Conservation (phyloP, 1,140 invertebrate species). For the Cydia fagiglandana region DNA sequence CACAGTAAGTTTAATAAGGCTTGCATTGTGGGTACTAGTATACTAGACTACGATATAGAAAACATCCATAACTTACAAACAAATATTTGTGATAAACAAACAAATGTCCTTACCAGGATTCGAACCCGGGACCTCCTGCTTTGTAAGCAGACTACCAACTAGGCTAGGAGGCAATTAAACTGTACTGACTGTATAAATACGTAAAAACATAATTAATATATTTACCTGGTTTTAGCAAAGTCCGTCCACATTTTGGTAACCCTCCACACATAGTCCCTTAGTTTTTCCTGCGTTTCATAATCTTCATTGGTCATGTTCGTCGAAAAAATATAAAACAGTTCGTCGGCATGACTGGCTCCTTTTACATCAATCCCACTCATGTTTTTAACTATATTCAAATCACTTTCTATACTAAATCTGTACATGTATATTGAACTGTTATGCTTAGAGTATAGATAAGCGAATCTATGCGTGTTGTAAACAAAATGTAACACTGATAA, state of each 20-base stretch:
- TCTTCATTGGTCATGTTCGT: conserved; percentile 65
- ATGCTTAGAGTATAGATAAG: conserved; percentile 53
- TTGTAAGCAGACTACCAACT: no score
- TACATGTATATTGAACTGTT: conserved; percentile 74
- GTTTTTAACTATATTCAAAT: conserved; percentile 65
- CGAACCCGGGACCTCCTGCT: no score
- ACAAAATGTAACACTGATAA: conserved; percentile 68
- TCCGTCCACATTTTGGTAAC: conserved; percentile 84
- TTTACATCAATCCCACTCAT: conserved; percentile 51
- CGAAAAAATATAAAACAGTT: conserved; percentile 83
- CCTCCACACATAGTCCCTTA: conserved; percentile 53
- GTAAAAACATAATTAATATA: neutral
- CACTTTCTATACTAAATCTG: conserved; percentile 70
- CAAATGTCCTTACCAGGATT: no score
- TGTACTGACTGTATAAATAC: no score
- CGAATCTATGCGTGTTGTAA: conserved; percentile 65
- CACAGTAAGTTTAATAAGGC: no score
- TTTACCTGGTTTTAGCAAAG: conserved; percentile 84
- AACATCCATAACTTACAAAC: no score
- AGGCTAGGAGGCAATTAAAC: no score
- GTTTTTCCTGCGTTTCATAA: conserved; percentile 56
- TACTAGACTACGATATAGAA: no score
- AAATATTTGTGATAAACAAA: no score
- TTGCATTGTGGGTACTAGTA: no score
- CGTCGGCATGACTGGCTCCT: conserved; percentile 82